Percentiles rank a stretch among this genome's conserved stretches.
These are phyloP conservation scores for Malaclemys terrapin DNA, from an alignment of 2,113 vertebrate species.

Conservation along the genomic window DNA sequence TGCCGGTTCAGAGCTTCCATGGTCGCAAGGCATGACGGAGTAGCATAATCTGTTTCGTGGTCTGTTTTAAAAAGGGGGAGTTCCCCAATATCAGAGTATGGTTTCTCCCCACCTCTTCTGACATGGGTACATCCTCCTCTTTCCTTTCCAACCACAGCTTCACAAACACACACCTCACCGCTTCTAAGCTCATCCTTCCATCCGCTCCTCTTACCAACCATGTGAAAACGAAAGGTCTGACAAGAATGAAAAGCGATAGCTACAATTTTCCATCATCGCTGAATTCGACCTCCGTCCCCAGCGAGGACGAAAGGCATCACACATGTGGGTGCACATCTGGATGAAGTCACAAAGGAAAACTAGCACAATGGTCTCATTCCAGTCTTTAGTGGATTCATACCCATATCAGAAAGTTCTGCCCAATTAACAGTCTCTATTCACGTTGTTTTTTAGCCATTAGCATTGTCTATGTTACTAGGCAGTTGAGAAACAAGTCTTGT, in stretches of 20 bases:
- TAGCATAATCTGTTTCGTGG: not conserved
- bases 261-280: not conserved
- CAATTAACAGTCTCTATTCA: not conserved
- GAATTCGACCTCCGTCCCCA: not conserved
- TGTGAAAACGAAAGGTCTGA: not conserved
- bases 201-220: not conserved
- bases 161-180: not conserved
- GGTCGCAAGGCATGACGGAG: not conserved
- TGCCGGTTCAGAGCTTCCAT: rapidly evolving
- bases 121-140: not conserved
- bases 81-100: not conserved
- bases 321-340: rapidly evolving
- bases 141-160: not conserved
- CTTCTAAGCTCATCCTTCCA: not conserved
- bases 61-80: not conserved
- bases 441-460: not conserved
- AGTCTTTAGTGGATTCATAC: not conserved
- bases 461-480: not conserved
- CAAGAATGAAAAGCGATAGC: not conserved
- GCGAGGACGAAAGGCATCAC: not conserved
- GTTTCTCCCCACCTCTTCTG: rapidly evolving
- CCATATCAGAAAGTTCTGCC: not conserved
- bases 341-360: not conserved
- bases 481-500: not conserved
- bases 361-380: not conserved